Conservation (phyloP, 2,797 vertebrate species). For the Acanthopagrus latus region DNA sequence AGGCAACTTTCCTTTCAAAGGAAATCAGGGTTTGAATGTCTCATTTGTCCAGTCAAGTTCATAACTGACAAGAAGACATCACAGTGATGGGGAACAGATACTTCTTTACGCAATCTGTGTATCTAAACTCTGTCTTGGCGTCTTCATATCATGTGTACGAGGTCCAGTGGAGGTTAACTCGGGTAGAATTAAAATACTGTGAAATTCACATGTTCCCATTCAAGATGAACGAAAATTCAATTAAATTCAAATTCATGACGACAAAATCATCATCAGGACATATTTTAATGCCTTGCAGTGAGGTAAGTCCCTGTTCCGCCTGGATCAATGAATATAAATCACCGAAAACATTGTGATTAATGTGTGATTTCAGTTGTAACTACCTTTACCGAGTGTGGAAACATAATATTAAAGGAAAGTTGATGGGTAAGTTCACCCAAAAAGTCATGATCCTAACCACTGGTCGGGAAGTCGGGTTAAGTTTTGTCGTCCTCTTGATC, state of each 20-base stretch:
- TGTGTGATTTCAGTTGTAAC: not conserved
- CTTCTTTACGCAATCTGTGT: slow-evolving; percentile 41
- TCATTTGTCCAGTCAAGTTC: slow-evolving; percentile 56
- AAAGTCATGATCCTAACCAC: too few species aligned
- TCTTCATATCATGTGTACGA: slow-evolving; percentile 13
- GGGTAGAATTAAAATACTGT: not conserved
- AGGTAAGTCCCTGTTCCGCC: not conserved
- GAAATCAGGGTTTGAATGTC: slow-evolving; percentile 65
- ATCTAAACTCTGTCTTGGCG: slow-evolving; percentile 58
- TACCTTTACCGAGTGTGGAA: slow-evolving; percentile 1
- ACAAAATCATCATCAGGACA: slow-evolving; percentile 1
- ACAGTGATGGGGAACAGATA: slow-evolving; percentile 68
- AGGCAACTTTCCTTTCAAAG: slow-evolving; percentile 80
- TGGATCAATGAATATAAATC: slow-evolving; percentile 1
- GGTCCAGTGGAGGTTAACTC: slow-evolving; percentile 30
- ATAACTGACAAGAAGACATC: slow-evolving; percentile 63
- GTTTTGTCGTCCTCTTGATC: too few species aligned
- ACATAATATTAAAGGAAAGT: slow-evolving; percentile 11
- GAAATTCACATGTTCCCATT: slow-evolving; percentile 20
- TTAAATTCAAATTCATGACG: slow-evolving; percentile 7
- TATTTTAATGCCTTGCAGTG: not conserved
- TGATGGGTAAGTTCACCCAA: too few species aligned
- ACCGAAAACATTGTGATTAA: not conserved
- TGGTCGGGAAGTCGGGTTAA: too few species aligned
- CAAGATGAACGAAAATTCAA: slow-evolving; percentile 1